Evolutionary conservation across 2,888 invertebrate species (phyloP).

Genomic region (Rhimphoctona megacephalus): DNA sequence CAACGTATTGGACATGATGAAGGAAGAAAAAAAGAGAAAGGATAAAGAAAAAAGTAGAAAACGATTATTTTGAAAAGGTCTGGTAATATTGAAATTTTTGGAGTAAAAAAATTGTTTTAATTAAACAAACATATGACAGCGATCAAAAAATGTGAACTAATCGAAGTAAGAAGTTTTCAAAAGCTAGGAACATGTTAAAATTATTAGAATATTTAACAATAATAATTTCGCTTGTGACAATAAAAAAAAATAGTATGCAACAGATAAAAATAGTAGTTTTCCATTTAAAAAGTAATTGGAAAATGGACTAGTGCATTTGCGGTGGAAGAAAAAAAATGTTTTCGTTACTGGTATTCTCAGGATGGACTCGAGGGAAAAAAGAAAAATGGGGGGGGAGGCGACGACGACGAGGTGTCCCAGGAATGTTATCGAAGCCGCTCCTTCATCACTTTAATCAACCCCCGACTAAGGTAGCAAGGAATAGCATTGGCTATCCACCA

Average conservation of each 20-base stretch:
- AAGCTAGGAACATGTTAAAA: neutral
- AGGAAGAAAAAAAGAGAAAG: constrained; percentile 4
- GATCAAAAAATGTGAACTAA: neutral
- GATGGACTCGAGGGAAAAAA: constrained; percentile 28
- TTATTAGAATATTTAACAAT: neutral
- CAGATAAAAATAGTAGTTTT: neutral
- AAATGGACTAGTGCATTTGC: constrained; percentile 7
- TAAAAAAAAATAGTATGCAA: neutral
- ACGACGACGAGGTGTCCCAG: constrained; percentile 24
- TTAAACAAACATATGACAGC: neutral
- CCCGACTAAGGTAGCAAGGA: constrained; percentile 46
- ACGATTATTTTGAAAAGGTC: neutral
- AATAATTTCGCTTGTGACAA: neutral
- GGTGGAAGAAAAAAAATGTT: constrained; percentile 6
- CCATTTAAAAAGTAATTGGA: neutral
- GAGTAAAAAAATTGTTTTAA: neutral
- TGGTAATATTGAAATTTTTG: neutral
- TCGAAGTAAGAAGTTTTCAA: neutral
- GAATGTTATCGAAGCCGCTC: constrained; percentile 81
- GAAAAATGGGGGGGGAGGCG: neutral
- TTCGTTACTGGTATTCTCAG: constrained; percentile 21
- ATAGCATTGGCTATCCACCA: constrained; percentile 29
- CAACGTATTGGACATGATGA: constrained; percentile 6
- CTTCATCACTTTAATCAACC: constrained; percentile 82
- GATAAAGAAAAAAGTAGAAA: constrained; percentile 1